These are phyloP conservation scores for Prosopocoilus inquinatus DNA, from an alignment of 2,888 invertebrate species.

Conservation along the genomic window DNA sequence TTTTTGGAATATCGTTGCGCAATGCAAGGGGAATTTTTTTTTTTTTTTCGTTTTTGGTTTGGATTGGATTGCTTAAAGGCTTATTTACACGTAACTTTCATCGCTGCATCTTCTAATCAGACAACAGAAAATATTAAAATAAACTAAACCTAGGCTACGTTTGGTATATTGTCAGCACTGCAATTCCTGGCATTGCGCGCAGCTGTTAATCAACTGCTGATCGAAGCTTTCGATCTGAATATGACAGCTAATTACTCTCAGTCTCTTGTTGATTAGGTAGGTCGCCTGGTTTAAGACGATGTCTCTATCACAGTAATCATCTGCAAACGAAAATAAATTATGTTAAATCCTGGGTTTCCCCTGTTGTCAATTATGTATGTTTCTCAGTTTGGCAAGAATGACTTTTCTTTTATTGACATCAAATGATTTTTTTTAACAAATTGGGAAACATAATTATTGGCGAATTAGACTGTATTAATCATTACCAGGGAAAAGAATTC, in stretches of 20 bases:
- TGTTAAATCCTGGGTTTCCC: too few species aligned
- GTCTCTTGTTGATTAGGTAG: constrained; percentile 48
- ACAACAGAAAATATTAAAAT: constrained; percentile 10
- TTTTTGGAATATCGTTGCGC: too few species aligned
- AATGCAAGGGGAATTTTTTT: too few species aligned
- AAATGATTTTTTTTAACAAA: too few species aligned
- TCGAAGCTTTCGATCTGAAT: constrained; percentile 56
- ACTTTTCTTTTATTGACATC: too few species aligned
- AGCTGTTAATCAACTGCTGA: constrained; percentile 43
- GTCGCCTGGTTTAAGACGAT: constrained; percentile 51
- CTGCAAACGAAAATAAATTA: constrained; percentile 39
- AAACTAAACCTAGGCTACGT: not conserved
- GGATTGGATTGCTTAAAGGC: constrained; percentile 6
- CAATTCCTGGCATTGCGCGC: constrained; percentile 29
- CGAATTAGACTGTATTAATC: too few species aligned
- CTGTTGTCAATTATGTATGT: too few species aligned
- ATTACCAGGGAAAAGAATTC: not conserved
- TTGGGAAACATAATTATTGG: too few species aligned
- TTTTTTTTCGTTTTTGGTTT: too few species aligned
- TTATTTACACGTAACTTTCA: not conserved
- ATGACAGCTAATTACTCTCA: constrained; percentile 51
- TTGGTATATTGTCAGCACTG: constrained; percentile 20
- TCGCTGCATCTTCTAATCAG: not conserved
- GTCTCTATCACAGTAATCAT: constrained; percentile 53
- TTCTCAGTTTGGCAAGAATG: not conserved